These are phyloP conservation scores for Galagoides demidoff DNA, from an alignment of 2,797 vertebrate genomes.

Conservation along the genomic window DNA sequence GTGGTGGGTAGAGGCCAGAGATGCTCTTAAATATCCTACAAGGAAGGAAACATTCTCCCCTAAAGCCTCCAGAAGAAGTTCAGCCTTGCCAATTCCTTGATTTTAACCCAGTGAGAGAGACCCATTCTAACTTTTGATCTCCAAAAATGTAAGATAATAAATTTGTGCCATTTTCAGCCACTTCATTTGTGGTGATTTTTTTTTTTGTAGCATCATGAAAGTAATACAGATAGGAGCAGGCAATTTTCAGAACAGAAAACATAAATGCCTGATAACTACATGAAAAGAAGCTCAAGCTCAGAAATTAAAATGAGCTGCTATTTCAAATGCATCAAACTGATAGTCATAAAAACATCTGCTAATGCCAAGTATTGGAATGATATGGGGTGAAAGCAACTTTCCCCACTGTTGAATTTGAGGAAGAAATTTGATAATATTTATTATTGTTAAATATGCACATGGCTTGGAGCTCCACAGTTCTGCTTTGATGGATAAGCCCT, in stretches of 20 bases:
- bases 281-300: background rate
- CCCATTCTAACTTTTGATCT: background rate
- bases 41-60: background rate
- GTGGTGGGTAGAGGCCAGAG: background rate
- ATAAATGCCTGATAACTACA: background rate
- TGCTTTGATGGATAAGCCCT: background rate
- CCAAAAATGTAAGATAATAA: background rate
- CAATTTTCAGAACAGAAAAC: slow-evolving; percentile 2
- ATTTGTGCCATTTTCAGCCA: background rate
- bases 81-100: background rate
- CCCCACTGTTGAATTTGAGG: background rate
- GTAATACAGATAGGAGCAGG: background rate
- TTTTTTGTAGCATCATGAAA: background rate
- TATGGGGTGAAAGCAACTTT: background rate
- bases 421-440: background rate
- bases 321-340: slow-evolving; percentile 9
- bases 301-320: background rate
- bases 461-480: background rate
- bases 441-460: background rate
- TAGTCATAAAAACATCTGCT: slow-evolving; percentile 12
- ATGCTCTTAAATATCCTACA: background rate
- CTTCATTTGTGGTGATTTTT: background rate
- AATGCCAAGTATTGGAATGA: background rate
- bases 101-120: background rate
- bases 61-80: background rate